phyloP scores from a whole-genome alignment of 1,140 invertebrate genomes.

The Papilio dardanus region DNA sequence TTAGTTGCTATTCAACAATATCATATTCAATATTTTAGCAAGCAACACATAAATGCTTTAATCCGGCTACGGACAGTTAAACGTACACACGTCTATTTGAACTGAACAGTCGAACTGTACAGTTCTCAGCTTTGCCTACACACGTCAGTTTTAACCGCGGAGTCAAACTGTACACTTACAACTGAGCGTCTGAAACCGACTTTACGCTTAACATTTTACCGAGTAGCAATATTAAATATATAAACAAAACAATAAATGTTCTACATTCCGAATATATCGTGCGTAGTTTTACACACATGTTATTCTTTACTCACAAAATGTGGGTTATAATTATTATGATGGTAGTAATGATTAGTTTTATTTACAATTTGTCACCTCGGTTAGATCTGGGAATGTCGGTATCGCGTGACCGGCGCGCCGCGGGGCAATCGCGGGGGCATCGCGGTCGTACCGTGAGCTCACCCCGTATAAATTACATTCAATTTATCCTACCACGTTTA shows the following conservation, averaged over 20 bases:
- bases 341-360: conserved; percentile 73
- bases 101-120: too few species aligned
- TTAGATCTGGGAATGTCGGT: conserved; percentile 69
- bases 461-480: conserved; percentile 76
- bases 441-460: conserved; percentile 66
- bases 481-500: conserved; percentile 63
- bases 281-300: background rate
- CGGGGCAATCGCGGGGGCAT: conserved; percentile 53
- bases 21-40: too few species aligned
- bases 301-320: conserved; percentile 35
- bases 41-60: too few species aligned
- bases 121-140: too few species aligned
- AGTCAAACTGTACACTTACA: too few species aligned
- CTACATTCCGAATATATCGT: background rate
- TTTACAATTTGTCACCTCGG: conserved; percentile 77
- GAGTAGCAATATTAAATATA: background rate
- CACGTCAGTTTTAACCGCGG: too few species aligned
- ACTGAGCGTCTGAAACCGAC: too few species aligned
- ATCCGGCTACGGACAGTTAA: too few species aligned
- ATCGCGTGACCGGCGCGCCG: conserved; percentile 65
- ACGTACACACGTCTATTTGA: too few species aligned
- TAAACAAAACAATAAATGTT: background rate
- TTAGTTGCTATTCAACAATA: too few species aligned
- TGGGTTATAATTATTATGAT: conserved; percentile 59
- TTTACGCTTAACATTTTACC: background rate